These are phyloP conservation scores for Lepidocolaptes lacrymiger DNA, from an alignment of 2,797 vertebrate species.

Conservation along the genomic window DNA sequence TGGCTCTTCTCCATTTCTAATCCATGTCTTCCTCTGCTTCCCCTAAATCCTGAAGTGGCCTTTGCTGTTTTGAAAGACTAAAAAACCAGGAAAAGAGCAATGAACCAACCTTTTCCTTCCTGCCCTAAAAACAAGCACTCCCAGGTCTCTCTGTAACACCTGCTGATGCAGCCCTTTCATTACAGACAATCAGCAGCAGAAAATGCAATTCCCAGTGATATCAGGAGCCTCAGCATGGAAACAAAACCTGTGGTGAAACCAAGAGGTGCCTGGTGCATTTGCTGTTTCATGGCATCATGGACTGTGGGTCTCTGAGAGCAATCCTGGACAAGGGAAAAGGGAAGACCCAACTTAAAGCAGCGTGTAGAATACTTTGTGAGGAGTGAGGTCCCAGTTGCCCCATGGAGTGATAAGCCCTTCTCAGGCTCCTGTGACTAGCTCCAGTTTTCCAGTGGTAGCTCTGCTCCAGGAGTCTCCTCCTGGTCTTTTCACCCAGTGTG, in stretches of 20 bases:
- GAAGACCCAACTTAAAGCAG: neutral
- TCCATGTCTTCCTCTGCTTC: neutral
- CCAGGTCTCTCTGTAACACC: accelerated
- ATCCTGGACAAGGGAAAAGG: neutral
- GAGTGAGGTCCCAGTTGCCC: neutral
- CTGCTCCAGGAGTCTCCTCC: neutral
- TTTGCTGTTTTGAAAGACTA: neutral
- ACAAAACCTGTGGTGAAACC: neutral
- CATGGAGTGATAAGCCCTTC: neutral
- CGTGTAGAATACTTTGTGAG: neutral
- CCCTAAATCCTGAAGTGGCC: neutral
- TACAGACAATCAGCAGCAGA: accelerated
- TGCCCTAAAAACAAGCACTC: neutral
- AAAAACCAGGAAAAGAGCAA: neutral
- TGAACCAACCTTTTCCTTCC: neutral
- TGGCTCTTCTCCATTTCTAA: neutral
- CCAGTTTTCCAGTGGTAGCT: neutral
- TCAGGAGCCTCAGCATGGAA: neutral
- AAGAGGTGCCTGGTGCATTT: neutral
- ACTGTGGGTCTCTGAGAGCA: accelerated
- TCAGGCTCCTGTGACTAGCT: neutral
- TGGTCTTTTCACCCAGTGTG: accelerated
- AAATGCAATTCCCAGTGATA: neutral
- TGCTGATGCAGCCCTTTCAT: neutral
- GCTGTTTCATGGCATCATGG: neutral